These are phyloP conservation scores for Gandaritis pyraliata DNA, from an alignment of 2,888 invertebrate genomes.

Conservation along the genomic window DNA sequence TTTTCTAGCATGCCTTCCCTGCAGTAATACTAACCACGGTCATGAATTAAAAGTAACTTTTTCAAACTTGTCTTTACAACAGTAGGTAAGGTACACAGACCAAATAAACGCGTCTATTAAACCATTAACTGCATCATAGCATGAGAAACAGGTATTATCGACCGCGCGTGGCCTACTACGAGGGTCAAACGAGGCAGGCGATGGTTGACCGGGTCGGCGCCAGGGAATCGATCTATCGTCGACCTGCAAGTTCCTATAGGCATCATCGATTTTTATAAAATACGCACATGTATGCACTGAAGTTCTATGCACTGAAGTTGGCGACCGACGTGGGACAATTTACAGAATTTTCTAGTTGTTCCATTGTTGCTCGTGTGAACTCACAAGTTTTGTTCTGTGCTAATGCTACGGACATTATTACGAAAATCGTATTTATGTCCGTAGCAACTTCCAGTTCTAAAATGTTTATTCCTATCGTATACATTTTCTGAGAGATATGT, in stretches of 20 bases:
- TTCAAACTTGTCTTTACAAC: not conserved
- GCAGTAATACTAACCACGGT: too few species aligned
- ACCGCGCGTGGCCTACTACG: constrained; percentile 43
- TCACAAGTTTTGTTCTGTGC: too few species aligned
- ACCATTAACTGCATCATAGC: constrained; percentile 27
- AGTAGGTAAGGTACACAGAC: constrained; percentile 7
- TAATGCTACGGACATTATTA: too few species aligned
- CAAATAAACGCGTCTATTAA: constrained; percentile 12
- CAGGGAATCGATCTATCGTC: constrained; percentile 58
- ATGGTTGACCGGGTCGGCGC: constrained; percentile 63
- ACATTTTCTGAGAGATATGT: too few species aligned
- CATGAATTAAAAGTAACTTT: too few species aligned
- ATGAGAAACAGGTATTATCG: constrained; percentile 47
- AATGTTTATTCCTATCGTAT: too few species aligned
- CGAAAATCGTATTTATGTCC: too few species aligned
- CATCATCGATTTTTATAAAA: constrained; percentile 24
- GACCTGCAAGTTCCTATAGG: constrained; percentile 46
- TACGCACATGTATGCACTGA: too few species aligned
- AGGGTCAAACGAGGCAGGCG: constrained; percentile 49
- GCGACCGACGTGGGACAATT: not conserved
- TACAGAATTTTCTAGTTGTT: too few species aligned
- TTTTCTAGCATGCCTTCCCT: too few species aligned
- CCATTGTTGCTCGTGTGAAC: too few species aligned
- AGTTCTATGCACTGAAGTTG: not conserved
- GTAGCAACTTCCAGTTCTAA: too few species aligned